Base-by-base conservation (phyloP, 2,888 invertebrate species). In the Agriopis marginaria region DNA sequence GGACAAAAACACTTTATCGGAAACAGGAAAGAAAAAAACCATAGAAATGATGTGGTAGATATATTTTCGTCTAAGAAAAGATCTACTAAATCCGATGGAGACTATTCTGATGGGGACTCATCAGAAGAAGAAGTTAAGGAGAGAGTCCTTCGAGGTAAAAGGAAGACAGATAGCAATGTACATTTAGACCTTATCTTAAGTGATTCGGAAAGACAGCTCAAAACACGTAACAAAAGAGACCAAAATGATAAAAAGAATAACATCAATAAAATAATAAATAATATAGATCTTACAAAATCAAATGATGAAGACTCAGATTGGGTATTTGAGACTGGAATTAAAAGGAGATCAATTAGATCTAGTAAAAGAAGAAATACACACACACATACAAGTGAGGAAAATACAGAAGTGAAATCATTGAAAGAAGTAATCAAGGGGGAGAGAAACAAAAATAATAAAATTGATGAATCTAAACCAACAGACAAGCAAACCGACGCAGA, bases 261-360 rank as follows among this genome's bases (percentile, higher is more conserved):
- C 10, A 55, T 3, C n/a, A 42, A 56, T 42, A 14, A 42, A 17
- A n/a, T 23, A 56, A 44, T 3, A 32, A 32, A 56, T 44, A 23
- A 9, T 17, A 11, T 1, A 14, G 54, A 54, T 54, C 3, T n/a
- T 40, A 23, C 17, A 17, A 44, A 44, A 11, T 45, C 23, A 23
- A 23, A n/a, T 3, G 23, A 44, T 56, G 58, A 44, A 32, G 58
- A 58, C 11, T 58, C 58, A n/a, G 45, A 45, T n/a, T 45, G 23
- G 11, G 9, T 3, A 7, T 7, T 7, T 5, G 55, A 56, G 9
- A 11, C 10, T 17, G 42, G 17, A 42, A 10, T 23, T 0, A 44
- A 11, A 14, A 42, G 17, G 4, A 23, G 23, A 11, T 17, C 11
- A 17, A 17, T 7, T 10, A 42, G 6, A 44, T 11, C 0, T 17